phyloP scores from a whole-genome alignment of 1,140 invertebrate genomes.

The Saccostrea cuccullata region DNA sequence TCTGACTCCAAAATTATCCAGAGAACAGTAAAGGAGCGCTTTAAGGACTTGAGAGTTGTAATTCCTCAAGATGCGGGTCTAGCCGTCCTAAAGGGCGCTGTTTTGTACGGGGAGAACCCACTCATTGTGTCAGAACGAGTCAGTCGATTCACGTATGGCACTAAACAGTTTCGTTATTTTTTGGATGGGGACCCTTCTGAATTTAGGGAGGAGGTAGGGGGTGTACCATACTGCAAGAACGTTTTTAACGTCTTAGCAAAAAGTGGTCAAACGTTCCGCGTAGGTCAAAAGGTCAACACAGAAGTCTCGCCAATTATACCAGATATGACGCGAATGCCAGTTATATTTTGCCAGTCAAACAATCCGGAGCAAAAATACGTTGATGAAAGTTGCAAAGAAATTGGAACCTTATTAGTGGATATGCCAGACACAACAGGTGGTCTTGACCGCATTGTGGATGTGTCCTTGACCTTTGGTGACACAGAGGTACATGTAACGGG shows the following conservation, averaged over 20 bases:
- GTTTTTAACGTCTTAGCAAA: constrained; percentile 81
- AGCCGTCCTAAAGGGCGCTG: constrained; percentile 79
- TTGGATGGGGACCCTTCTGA: constrained; percentile 79
- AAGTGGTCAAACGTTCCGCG: constrained; percentile 77
- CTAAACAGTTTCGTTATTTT: constrained; percentile 61
- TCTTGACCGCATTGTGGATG: constrained; percentile 78
- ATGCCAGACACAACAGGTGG: constrained; percentile 72
- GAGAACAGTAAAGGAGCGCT: constrained; percentile 38
- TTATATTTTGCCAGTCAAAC: constrained; percentile 81
- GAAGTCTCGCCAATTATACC: constrained; percentile 76
- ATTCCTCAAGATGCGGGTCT: constrained; percentile 57
- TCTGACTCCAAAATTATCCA: constrained; percentile 53
- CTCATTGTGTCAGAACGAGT: constrained; percentile 80
- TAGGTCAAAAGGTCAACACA: constrained; percentile 55
- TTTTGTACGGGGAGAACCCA: constrained; percentile 82
- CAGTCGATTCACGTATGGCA: constrained; percentile 82
- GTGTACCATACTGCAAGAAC: constrained; percentile 81
- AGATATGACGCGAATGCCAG: constrained; percentile 80
- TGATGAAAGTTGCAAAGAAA: constrained; percentile 79
- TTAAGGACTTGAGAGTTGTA: constrained; percentile 16
- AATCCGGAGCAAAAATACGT: constrained; percentile 80
- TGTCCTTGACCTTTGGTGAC: constrained; percentile 82
- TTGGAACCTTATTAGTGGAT: constrained; percentile 81
- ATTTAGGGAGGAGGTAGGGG: constrained; percentile 80
- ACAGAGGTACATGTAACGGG: constrained; percentile 82